A percentile compares a stretch with the other conserved stretches of the same genome.
These are phyloP conservation scores for Bos javanicus DNA, from an alignment of 2,113 vertebrate genomes.

Conservation along the genomic window DNA sequence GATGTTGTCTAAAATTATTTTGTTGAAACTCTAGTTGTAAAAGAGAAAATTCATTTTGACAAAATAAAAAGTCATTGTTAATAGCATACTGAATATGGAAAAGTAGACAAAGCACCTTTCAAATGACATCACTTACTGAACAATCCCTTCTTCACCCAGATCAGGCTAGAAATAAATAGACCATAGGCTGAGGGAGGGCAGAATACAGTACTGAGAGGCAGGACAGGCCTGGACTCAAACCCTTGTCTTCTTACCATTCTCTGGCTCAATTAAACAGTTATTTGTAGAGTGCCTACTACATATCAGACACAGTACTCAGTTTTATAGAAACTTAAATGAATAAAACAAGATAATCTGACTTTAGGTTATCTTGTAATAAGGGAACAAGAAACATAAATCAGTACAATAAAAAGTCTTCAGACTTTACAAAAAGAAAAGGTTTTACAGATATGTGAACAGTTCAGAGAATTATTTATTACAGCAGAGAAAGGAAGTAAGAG, in stretches of 20 bases:
- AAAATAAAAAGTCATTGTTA: conserved; percentile 29
- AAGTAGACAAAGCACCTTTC: neutral
- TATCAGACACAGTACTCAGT: neutral
- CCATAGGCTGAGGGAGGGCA: neutral
- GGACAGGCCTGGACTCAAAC: neutral
- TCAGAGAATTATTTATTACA: neutral
- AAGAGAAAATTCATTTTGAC: conserved; percentile 19
- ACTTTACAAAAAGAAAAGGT: neutral
- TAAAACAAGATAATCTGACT: neutral
- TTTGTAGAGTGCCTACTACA: neutral
- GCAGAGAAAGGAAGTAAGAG: neutral
- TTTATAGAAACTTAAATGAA: neutral
- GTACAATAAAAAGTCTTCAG: neutral
- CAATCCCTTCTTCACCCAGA: neutral
- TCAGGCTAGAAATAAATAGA: neutral
- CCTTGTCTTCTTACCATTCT: neutral
- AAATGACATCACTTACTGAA: neutral
- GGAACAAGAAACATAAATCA: neutral
- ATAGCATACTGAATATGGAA: neutral
- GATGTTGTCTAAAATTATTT: conserved; percentile 29
- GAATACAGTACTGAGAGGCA: neutral
- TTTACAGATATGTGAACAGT: neutral
- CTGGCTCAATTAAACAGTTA: neutral
- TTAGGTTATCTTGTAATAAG: neutral
- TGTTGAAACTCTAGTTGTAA: conserved; percentile 26